These are phyloP conservation scores for Dendrolimus pini DNA, from an alignment of 2,888 invertebrate genomes.

Conservation along the genomic window DNA sequence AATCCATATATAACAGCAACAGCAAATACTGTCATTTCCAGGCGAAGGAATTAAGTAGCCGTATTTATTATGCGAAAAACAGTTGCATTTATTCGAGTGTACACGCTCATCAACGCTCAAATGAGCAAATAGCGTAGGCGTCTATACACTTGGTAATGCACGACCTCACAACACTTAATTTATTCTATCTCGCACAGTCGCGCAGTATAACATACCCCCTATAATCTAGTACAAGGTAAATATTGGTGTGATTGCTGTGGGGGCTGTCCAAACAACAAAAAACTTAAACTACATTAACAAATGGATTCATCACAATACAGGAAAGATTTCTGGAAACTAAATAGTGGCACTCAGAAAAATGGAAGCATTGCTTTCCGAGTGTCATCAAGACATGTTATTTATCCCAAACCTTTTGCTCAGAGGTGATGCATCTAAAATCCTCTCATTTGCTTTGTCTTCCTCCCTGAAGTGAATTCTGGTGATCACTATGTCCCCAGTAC, in stretches of 20 bases:
- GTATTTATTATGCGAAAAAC: conserved; percentile 57
- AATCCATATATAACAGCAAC: conserved; percentile 34
- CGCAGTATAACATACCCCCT: conserved; percentile 17
- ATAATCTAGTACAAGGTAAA: conserved; percentile 33
- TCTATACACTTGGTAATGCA: conserved; percentile 51
- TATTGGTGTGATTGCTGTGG: conserved; percentile 25
- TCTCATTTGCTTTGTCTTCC: conserved; percentile 65
- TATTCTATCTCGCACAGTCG: conserved; percentile 41
- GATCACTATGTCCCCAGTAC: conserved; percentile 94
- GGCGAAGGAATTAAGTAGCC: conserved; percentile 50
- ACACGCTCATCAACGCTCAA: conserved; percentile 62
- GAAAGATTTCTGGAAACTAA: conserved; percentile 49
- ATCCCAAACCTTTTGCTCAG: conserved; percentile 56
- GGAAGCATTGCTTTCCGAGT: conserved; percentile 44
- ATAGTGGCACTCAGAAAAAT: conserved; percentile 63
- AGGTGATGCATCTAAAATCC: conserved; percentile 65
- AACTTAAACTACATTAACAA: conserved; percentile 27
- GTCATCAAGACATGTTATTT: conserved; percentile 66
- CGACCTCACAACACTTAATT: conserved; percentile 60
- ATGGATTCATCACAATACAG: conserved; percentile 55
- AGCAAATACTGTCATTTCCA: conserved; percentile 51
- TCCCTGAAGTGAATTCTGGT: conserved; percentile 83
- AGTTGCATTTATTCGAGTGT: conserved; percentile 61
- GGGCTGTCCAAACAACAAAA: conserved; percentile 19
- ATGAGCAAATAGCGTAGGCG: conserved; percentile 68